Base-by-base conservation (phyloP, 2,113 vertebrate species). In the Microtus pennsylvanicus region DNA sequence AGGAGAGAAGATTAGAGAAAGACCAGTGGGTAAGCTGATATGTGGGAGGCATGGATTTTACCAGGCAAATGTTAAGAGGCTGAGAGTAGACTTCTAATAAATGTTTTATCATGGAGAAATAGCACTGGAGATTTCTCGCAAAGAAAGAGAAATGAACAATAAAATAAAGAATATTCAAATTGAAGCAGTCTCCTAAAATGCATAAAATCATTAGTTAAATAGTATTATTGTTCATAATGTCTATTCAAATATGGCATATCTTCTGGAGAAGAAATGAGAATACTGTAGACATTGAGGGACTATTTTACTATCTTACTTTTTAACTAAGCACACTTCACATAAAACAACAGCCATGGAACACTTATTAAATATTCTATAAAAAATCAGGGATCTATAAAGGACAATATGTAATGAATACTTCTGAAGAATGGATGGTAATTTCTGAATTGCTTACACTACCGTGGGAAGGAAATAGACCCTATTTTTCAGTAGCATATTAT, bases 391-490 rank as follows among this genome's bases (percentile, higher is more conserved):
- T 67, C 26, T 89, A 50, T 77, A 93, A 97, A 91, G 94, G 74
- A 91, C 30, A 74, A 42, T 16, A 28, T 69, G 16, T 61, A 33
- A 33, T 78, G 33, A 90, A 7, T 7, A 28, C 80, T 91, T 92
- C 92, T 87, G n/a, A 69, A 42, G 38, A 85, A n/a, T 55, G 35
- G 45, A 75, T 58, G 67, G 55, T 90, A 89, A 90, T 74, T 95
- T 91, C 69, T 97, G 87, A 95, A 91, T 96, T 95, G 94, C 94
- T 91, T 93, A 96, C 81, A 52, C 1, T 77, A 30, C 21, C 47
- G 16, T 83, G 38, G 58, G 75, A 83, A 76, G n/a, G 38, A 75
- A 38, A 78, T 94, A 85, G 19, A 52, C 1, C 6, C 28, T 81
- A 50, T 30, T 63, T 96, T 95, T 93, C 61, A 94, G 55, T 26